Base-by-base conservation (phyloP, 2,113 vertebrate species). In the Mesoclemmys tuberculata region DNA sequence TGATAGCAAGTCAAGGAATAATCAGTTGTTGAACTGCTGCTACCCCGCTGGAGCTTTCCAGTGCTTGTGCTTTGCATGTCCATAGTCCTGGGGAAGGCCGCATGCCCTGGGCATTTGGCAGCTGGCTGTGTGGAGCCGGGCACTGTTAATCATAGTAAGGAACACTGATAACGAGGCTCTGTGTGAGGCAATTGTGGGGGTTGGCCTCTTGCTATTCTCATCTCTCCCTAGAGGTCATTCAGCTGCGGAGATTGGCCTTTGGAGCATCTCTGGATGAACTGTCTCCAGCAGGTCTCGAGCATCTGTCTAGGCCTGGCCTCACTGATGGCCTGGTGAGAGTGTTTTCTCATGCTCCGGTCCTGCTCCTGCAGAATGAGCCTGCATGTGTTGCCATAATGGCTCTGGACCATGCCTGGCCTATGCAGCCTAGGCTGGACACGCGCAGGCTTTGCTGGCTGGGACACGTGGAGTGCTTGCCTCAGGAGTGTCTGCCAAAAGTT, bases 111-210 rank as follows among this genome's bases (percentile, higher is more conserved):
- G 14, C 44, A 0, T 2, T 16, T 64, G 1, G 55, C 44, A 68
- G 61, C 31, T 2, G 0, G 54, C 6, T 8, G 3, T 31, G n/a
- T 0, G 14, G 19, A 8, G 64, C 21, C 52, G 48, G 38, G 80
- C 0, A 48, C 27, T 2, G 0, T 21, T 6, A 44, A 80, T 38
- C 0, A 18, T 38, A 38, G 2, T 10, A n/a, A n/a, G 4, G 64
- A 38, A 22, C 21, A 71, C 64, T 4, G n/a, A n/a, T 31, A 71
- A 71, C 38, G n/a, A 71, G 64, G n/a, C 18, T 31, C n/a, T 2
- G 31, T 71, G n/a, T 71, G 64, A n/a, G 64, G 19, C 35, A 21
- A 38, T 38, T n/a, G n/a, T n/a, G n/a, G n/a, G n/a, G n/a, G n/a
- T n/a, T n/a, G n/a, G n/a, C n/a, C n/a, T n/a, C n/a, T n/a, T n/a